Evolutionary conservation across 2,888 invertebrate genomes (phyloP).

Genomic region (Callyntrura guangdongensis): DNA sequence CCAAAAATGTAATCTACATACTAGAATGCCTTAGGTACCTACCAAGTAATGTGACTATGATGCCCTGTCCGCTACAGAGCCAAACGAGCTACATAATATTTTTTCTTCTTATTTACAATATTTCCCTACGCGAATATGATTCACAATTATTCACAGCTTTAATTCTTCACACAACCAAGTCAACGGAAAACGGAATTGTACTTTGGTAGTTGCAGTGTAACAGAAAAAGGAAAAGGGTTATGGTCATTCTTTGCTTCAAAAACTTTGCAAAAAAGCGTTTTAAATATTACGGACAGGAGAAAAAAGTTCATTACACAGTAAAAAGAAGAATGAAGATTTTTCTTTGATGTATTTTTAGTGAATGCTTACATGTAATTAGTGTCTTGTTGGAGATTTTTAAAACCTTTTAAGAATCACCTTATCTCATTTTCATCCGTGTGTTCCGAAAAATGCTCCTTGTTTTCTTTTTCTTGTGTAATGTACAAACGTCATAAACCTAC

Average conservation of each 20-base stretch:
- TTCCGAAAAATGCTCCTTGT: conserved; percentile 28
- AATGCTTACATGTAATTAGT: conserved; percentile 74
- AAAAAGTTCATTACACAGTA: conserved; percentile 14
- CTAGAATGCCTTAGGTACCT: not conserved
- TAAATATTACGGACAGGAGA: conserved; percentile 33
- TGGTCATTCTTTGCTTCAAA: conserved; percentile 28
- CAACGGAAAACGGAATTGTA: conserved; percentile 61
- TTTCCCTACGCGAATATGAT: conserved; percentile 15
- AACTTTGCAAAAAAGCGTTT: conserved; percentile 45
- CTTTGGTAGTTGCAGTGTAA: conserved; percentile 38
- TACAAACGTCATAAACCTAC: not conserved
- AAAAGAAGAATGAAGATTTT: conserved; percentile 45
- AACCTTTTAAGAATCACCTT: conserved; percentile 56
- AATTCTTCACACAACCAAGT: not conserved
- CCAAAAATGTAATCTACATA: not conserved
- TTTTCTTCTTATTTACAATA: conserved; percentile 14
- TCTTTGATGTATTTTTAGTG: conserved; percentile 60
- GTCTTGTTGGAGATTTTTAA: conserved; percentile 73
- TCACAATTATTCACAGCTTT: conserved; percentile 24
- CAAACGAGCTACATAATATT: conserved; percentile 1
- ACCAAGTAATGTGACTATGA: not conserved
- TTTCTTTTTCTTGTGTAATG: conserved; percentile 2
- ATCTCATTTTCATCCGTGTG: conserved; percentile 65
- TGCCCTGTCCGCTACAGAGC: not conserved
- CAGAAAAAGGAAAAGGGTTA: conserved; percentile 2